A percentile compares a stretch with the other conserved stretches of the same genome.
These are phyloP conservation scores for Petrocephalus schoutedeni DNA, from an alignment of 2,797 vertebrate genomes.

Conservation along the genomic window DNA sequence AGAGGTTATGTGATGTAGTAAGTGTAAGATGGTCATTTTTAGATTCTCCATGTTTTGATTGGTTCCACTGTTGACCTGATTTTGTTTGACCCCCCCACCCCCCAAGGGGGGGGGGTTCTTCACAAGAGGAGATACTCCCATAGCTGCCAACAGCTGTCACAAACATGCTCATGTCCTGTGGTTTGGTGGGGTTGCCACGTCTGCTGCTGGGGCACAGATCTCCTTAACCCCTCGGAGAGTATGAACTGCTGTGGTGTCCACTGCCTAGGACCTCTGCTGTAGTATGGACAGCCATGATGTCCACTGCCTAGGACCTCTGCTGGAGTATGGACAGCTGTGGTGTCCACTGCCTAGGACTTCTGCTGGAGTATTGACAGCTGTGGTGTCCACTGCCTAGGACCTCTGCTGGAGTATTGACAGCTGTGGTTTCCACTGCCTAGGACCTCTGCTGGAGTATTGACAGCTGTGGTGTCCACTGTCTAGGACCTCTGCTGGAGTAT, in stretches of 20 bases:
- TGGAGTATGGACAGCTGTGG: no score
- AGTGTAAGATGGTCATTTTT: neutral
- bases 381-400: no score
- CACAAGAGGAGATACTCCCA: neutral
- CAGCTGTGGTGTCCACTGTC: no score
- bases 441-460: no score
- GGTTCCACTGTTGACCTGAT: neutral
- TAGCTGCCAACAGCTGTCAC: neutral
- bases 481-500: no score
- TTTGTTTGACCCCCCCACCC: neutral
- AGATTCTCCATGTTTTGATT: neutral
- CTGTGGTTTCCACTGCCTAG: no score
- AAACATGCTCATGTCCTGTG: neutral
- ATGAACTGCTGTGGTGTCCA: no score
- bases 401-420: no score
- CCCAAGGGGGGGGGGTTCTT: neutral
- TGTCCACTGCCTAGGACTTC: no score
- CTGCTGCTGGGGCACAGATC: neutral
- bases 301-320: no score
- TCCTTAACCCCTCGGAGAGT: neutral
- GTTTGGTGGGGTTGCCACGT: neutral
- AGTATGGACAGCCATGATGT: neutral
- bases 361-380: no score
- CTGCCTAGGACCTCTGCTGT: no score
- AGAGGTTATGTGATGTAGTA: neutral